These are phyloP conservation scores for Ophion costatus DNA, from an alignment of 2,888 invertebrate species.

Conservation along the genomic window DNA sequence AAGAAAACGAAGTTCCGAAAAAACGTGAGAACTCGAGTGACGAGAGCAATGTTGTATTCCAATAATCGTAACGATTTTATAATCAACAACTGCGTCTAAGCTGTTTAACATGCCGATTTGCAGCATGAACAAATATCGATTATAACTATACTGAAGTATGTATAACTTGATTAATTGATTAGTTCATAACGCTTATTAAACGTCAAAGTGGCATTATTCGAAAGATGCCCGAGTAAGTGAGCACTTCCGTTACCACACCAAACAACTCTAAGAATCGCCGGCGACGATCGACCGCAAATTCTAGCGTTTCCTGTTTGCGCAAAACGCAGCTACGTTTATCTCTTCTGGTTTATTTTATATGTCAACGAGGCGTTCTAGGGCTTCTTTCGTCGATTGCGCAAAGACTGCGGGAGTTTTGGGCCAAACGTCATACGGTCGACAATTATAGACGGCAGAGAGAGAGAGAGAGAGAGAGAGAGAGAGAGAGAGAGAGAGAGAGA, in stretches of 20 bases:
- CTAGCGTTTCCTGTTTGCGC: constrained; percentile 28
- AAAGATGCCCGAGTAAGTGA: constrained; percentile 70
- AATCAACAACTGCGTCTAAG: constrained; percentile 75
- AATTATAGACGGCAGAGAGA: constrained; percentile 13
- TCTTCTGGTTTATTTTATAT: constrained; percentile 16
- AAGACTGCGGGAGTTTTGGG: constrained; percentile 37
- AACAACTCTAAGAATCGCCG: constrained; percentile 70
- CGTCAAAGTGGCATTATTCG: constrained; percentile 70
- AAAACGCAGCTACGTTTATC: constrained; percentile 49
- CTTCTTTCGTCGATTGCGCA: constrained; percentile 51
- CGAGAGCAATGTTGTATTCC: constrained; percentile 74
- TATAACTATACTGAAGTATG: constrained; percentile 73
- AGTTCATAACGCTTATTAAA: constrained; percentile 75
- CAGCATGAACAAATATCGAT: constrained; percentile 76
- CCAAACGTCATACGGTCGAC: constrained; percentile 24
- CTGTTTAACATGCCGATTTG: constrained; percentile 70
- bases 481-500: constrained; percentile 11
- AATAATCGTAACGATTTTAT: constrained; percentile 74
- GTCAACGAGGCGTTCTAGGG: constrained; percentile 22
- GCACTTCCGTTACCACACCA: constrained; percentile 62
- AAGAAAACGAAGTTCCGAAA: constrained; percentile 65
- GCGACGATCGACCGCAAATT: constrained; percentile 63
- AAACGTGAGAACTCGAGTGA: constrained; percentile 71
- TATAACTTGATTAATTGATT: constrained; percentile 77
- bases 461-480: constrained; percentile 6